Base-by-base conservation (phyloP, 2,888 invertebrate genomes). In the Hanleya hanleyi region DNA sequence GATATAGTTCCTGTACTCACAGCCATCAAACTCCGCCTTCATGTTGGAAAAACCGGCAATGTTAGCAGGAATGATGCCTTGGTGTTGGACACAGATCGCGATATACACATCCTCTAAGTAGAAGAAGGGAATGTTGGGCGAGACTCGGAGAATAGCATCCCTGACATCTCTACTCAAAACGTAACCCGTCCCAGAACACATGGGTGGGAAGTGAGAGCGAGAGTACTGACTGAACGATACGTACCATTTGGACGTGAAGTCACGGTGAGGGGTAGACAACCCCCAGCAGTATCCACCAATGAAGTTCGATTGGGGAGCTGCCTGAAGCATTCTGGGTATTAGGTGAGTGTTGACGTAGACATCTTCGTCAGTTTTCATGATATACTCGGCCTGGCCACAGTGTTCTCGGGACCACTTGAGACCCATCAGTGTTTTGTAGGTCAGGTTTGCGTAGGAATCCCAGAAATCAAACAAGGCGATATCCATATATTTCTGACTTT, bases 321-420 rank as follows among this genome's bases (percentile, higher is more conserved):
- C 77, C 69, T 76, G 51, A 6, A 84, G 67, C 69, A 86, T 73
- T n/a, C 67, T 62, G 6, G 82, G 81, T 29, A 86, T 76, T 4
- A 83, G 72, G 1, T 78, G 77, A 3, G 83, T 83, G 67, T 87
- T 86, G 0, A 83, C 72, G 66, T 78, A 84, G 74, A 82, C 77
- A 66, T 86, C 86, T 49, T 84, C 84, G 66, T 87, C 87, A 18
- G 86, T 87, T 70, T 87, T 87, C 84, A 87, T 84, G n/a, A 87
- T 73, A 68, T 80, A 84, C 35, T 76, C 73, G 5, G 83, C 80
- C 12, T 79, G 57, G 15, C 67, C 49, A 69, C 86, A 86, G 38
- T 76, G 72, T 1, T 76, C 67, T 3, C 51, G 50, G 18, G 77
- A 78, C 84, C 84, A 86, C 32, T 77, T 76, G 32, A 84, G 70